A percentile compares a stretch with the other conserved stretches of the same genome.
phyloP scores from a whole-genome alignment of 2,888 invertebrate genomes.

The Callimorpha dominula region DNA sequence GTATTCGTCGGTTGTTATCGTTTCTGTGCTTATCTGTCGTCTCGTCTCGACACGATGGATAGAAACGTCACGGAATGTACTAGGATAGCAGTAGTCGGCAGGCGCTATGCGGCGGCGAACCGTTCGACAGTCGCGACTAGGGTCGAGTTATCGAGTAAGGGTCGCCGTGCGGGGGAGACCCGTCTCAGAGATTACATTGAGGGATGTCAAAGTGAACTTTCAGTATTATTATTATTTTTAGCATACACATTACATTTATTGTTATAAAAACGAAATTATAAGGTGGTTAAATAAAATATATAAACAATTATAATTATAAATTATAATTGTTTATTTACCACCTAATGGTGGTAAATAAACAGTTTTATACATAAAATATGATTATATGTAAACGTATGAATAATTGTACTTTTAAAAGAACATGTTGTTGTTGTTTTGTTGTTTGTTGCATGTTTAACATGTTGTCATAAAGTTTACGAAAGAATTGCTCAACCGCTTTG shows the following conservation, averaged over 20 bases:
- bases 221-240: background rate
- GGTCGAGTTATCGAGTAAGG: conserved; percentile 52
- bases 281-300: no score
- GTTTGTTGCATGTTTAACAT: no score
- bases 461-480: no score
- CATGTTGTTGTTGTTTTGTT: no score
- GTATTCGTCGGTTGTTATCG: conserved; percentile 6
- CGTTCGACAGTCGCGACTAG: conserved; percentile 53
- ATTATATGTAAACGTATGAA: background rate
- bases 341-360: no score
- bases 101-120: conserved; percentile 55
- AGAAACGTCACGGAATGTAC: conserved; percentile 70
- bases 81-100: conserved; percentile 63
- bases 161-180: conserved; percentile 58
- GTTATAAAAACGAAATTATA: background rate
- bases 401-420: no score
- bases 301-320: no score
- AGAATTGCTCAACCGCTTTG: background rate
- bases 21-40: conserved; percentile 15
- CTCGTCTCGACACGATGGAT: conserved; percentile 47
- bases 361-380: no score
- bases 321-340: background rate
- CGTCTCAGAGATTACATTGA: conserved; percentile 45
- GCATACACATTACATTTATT: background rate
- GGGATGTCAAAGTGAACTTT: conserved; percentile 38